Conservation (phyloP, 2,888 invertebrate species). For the Metopia argyrocephala region DNA sequence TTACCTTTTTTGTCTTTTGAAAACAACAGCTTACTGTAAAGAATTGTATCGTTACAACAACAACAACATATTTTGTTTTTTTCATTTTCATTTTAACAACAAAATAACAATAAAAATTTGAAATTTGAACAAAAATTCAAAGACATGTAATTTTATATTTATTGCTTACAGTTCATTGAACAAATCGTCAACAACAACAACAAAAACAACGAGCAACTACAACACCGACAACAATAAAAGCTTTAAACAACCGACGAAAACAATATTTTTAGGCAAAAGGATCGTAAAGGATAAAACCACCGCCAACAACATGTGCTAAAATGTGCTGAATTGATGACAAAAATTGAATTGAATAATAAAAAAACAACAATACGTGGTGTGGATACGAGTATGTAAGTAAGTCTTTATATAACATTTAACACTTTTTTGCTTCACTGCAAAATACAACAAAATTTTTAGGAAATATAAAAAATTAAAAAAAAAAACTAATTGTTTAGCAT, state of each 20-base stretch:
- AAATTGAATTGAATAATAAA: not conserved
- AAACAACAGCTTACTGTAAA: no score
- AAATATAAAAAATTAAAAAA: no score
- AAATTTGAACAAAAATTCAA: not conserved
- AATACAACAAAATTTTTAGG: no score
- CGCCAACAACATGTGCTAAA: not conserved
- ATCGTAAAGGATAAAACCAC: not conserved
- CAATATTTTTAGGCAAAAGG: not conserved
- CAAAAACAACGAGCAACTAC: conserved; percentile 42
- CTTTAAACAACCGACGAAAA: conserved; percentile 23
- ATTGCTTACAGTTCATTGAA: conserved; percentile 56
- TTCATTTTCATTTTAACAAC: not conserved
- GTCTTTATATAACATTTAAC: no score
- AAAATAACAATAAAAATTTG: not conserved
- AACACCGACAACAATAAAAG: conserved; percentile 47
- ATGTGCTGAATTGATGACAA: not conserved
- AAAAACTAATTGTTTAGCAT: no score
- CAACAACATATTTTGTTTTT: no score
- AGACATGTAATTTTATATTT: conserved; percentile 60
- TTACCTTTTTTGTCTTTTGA: no score
- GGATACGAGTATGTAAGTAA: not conserved
- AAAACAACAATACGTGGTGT: no score
- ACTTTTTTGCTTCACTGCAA: no score
- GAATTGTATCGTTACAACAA: no score
- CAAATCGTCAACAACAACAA: conserved; percentile 52